Percentiles rank a stretch among this genome's conserved stretches.
Evolutionary conservation across 2,888 invertebrate genomes (phyloP).

Genomic region (Drosophila anceps): DNA sequence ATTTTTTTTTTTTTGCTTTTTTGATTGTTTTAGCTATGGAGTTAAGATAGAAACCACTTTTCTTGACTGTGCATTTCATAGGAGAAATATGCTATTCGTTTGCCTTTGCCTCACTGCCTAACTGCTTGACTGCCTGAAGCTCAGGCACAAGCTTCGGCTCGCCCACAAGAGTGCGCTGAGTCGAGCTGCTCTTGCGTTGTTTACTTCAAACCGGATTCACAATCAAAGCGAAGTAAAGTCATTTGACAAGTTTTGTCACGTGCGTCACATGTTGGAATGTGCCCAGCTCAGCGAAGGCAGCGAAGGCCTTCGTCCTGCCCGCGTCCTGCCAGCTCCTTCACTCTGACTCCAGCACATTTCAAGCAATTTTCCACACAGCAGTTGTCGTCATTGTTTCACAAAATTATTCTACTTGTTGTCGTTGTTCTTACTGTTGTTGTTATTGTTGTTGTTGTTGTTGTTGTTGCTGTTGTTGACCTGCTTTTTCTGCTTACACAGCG

Average conservation of each 20-base stretch:
- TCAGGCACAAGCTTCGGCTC: not conserved
- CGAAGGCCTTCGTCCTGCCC: not conserved
- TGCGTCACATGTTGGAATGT: constrained; percentile 79
- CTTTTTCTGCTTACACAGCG: constrained; percentile 52
- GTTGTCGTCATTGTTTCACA: constrained; percentile 72
- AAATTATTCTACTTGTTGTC: constrained; percentile 47
- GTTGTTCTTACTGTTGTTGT: constrained; percentile 10
- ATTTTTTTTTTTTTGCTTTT: not conserved
- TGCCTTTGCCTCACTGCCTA: not conserved
- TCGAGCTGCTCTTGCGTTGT: constrained; percentile 33
- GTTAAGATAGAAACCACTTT: constrained; percentile 48
- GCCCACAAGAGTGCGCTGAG: not conserved
- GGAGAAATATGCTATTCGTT: constrained; percentile 52
- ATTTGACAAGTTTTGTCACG: constrained; percentile 81
- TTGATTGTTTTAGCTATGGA: constrained; percentile 50
- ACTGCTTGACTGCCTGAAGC: not conserved
- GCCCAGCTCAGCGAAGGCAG: constrained; percentile 11
- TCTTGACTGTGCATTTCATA: constrained; percentile 59
- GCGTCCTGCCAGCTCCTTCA: constrained; percentile 5
- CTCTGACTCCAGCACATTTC: constrained; percentile 63
- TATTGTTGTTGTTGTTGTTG: constrained; percentile 12
- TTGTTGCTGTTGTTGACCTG: constrained; percentile 61
- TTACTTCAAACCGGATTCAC: constrained; percentile 62
- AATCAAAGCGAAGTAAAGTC: constrained; percentile 72
- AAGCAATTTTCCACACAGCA: constrained; percentile 69